These are phyloP conservation scores for Agrochola macilenta DNA, from an alignment of 2,888 invertebrate species.

Conservation along the genomic window DNA sequence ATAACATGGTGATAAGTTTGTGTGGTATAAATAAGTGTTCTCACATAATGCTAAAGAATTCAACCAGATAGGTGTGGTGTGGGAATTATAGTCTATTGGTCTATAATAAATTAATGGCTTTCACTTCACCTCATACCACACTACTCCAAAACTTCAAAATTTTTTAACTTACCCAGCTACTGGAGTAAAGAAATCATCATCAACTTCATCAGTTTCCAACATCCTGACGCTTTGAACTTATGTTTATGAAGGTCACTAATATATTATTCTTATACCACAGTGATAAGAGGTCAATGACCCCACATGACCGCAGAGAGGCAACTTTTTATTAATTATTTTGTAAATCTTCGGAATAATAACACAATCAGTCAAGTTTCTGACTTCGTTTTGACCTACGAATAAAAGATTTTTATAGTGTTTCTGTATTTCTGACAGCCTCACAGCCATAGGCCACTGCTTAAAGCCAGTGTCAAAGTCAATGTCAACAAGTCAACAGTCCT, in stretches of 20 bases:
- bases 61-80: background rate
- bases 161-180: conserved; percentile 76
- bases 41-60: background rate
- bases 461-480: no score
- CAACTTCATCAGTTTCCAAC: conserved; percentile 84
- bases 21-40: background rate
- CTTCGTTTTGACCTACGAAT: no score
- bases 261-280: background rate
- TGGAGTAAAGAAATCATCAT: conserved; percentile 87
- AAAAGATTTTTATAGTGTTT: no score
- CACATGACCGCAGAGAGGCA: background rate
- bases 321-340: background rate
- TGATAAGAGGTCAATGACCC: conserved; percentile 43
- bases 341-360: background rate
- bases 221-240: conserved; percentile 58
- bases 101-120: background rate
- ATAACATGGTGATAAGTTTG: background rate
- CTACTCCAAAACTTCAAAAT: background rate
- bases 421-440: no score
- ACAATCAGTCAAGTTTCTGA: background rate
- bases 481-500: no score
- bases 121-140: background rate
- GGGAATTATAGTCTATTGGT: background rate
- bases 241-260: background rate
- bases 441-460: no score